Percentiles rank a stretch among this genome's conserved stretches.
These are phyloP conservation scores for Sylvia borin DNA, from an alignment of 2,797 vertebrate species.

Conservation along the genomic window DNA sequence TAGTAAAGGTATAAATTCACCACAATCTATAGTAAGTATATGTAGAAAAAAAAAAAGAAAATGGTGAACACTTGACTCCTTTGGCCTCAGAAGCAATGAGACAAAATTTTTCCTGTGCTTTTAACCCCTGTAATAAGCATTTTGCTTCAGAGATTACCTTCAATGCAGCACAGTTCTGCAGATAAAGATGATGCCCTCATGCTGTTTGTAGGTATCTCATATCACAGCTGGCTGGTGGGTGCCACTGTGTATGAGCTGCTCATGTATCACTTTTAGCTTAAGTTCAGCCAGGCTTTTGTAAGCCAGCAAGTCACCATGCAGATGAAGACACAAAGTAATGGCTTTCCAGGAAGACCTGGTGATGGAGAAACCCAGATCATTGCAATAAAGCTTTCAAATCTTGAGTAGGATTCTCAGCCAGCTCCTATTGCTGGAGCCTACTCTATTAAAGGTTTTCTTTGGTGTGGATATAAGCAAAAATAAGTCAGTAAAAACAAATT, in stretches of 20 bases:
- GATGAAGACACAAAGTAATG: not conserved
- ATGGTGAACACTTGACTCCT: rapidly evolving
- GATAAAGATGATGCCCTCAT: not conserved
- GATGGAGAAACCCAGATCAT: not conserved
- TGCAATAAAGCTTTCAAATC: not conserved
- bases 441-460: not conserved
- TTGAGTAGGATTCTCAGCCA: not conserved
- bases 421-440: not conserved
- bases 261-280: not conserved
- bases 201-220: not conserved
- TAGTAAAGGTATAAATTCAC: not conserved
- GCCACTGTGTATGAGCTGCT: not conserved
- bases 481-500: not conserved
- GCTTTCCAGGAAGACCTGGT: not conserved
- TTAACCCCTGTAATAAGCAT: not conserved
- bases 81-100: not conserved
- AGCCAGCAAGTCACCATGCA: not conserved
- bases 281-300: not conserved
- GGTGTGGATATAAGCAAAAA: not conserved
- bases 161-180: rapidly evolving
- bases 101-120: not conserved
- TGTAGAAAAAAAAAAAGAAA: not conserved
- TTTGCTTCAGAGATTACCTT: not conserved
- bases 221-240: not conserved
- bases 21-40: not conserved